Conservation (phyloP, 2,113 vertebrate species). For the Micronycteris hirsuta region DNA sequence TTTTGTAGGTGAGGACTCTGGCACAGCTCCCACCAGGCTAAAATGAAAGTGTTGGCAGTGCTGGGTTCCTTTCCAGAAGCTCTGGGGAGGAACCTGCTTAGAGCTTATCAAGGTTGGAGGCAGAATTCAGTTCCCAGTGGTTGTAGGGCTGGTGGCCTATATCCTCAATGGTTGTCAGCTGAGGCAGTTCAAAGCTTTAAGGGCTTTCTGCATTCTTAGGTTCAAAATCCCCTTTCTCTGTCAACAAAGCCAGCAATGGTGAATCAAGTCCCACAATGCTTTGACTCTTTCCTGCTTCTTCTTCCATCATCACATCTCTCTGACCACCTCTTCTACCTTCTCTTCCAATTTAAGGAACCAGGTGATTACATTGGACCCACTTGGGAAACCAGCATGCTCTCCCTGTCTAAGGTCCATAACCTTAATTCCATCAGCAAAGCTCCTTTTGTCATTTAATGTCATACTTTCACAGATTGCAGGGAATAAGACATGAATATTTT, state of each 20-base stretch:
- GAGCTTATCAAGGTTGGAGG: not conserved
- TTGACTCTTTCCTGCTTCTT: not conserved
- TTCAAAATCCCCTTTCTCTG: not conserved
- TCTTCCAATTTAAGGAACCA: not conserved
- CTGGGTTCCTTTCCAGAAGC: not conserved
- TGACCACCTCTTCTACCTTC: not conserved
- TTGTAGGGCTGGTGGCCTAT: not conserved
- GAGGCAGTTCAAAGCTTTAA: not conserved
- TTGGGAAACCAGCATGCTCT: not conserved
- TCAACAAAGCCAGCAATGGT: not conserved
- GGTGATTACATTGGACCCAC: not conserved
- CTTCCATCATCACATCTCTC: not conserved
- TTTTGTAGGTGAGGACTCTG: constrained; percentile 8
- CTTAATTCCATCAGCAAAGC: constrained; percentile 13
- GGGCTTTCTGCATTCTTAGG: not conserved
- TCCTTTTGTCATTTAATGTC: not conserved
- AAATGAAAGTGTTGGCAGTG: not conserved
- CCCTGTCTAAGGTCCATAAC: not conserved
- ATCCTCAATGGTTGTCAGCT: not conserved
- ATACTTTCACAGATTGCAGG: not conserved
- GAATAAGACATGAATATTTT: not conserved
- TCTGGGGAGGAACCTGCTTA: not conserved
- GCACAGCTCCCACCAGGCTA: not conserved
- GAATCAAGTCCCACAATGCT: not conserved
- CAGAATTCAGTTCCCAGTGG: not conserved